These are phyloP conservation scores for Vanessa cardui DNA, from an alignment of 2,888 invertebrate genomes.

Conservation along the genomic window DNA sequence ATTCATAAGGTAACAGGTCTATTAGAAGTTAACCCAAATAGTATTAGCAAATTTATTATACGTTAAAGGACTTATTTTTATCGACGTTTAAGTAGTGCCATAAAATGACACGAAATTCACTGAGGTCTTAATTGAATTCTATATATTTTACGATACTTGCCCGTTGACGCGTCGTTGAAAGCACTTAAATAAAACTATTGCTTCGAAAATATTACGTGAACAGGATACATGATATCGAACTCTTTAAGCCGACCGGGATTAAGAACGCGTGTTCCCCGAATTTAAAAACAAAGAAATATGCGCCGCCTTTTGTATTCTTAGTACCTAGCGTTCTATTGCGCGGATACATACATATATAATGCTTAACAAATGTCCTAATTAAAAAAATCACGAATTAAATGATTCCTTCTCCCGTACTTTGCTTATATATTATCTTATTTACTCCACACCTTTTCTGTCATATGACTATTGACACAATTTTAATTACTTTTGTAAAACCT, in stretches of 20 bases:
- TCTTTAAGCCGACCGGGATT: background rate
- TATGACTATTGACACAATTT: too few relatives aligned
- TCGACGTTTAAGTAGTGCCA: conserved; percentile 22
- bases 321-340: too few relatives aligned
- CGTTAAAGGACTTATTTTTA: conserved; percentile 15
- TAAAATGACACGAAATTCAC: conserved; percentile 36
- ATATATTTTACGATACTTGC: conserved; percentile 43
- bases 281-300: too few relatives aligned
- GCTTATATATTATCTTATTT: too few relatives aligned
- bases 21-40: background rate
- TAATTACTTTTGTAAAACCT: too few relatives aligned
- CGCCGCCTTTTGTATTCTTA: too few relatives aligned
- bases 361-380: too few relatives aligned
- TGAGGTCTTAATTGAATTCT: conserved; percentile 43
- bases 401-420: too few relatives aligned
- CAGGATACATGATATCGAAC: conserved; percentile 26
- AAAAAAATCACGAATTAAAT: too few relatives aligned
- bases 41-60: background rate
- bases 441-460: too few relatives aligned
- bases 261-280: background rate
- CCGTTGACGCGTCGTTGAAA: conserved; percentile 40
- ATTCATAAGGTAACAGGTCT: background rate
- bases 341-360: too few relatives aligned
- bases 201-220: conserved; percentile 31
- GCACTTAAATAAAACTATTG: conserved; percentile 41